A percentile compares a stretch with the other conserved stretches of the same genome.
Conservation (phyloP, 1,140 invertebrate species). For the Globodera rostochiensis region DNA sequence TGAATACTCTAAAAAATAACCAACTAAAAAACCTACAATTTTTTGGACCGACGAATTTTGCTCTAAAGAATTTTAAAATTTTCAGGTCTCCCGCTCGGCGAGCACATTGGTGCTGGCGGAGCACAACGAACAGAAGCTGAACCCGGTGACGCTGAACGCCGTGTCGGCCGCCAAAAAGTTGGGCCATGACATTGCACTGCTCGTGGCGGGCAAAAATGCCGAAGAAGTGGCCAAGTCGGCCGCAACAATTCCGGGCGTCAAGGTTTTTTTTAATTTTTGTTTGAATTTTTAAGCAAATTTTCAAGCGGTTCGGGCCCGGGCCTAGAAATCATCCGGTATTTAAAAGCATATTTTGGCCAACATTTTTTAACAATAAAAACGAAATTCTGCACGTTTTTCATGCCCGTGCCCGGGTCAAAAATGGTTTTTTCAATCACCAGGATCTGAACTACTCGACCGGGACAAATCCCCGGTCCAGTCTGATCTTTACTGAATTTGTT, state of each 20-base stretch:
- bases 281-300: no score
- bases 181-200: conserved; percentile 72
- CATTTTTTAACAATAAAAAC: no score
- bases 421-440: no score
- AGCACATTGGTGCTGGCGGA: conserved; percentile 88
- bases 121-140: conserved; percentile 84
- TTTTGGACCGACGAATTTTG: no score
- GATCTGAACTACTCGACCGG: no score
- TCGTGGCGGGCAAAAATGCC: conserved; percentile 52
- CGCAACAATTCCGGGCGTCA: conserved; percentile 19
- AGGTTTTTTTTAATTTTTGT: not conserved
- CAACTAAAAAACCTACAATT: not conserved
- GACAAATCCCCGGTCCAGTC: no score
- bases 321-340: no score
- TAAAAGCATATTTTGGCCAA: no score
- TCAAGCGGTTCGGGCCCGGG: not conserved
- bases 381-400: no score
- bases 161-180: conserved; percentile 88
- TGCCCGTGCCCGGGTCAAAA: no score
- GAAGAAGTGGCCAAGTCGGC: conserved; percentile 49
- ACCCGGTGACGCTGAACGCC: conserved; percentile 84
- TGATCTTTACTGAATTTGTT: no score
- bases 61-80: not conserved
- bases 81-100: conserved; percentile 45
- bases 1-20: not conserved